A percentile compares a stretch with the other conserved stretches of the same genome.
phyloP scores from a whole-genome alignment of 2,888 invertebrate genomes.

The Sinotaia quadrata region DNA sequence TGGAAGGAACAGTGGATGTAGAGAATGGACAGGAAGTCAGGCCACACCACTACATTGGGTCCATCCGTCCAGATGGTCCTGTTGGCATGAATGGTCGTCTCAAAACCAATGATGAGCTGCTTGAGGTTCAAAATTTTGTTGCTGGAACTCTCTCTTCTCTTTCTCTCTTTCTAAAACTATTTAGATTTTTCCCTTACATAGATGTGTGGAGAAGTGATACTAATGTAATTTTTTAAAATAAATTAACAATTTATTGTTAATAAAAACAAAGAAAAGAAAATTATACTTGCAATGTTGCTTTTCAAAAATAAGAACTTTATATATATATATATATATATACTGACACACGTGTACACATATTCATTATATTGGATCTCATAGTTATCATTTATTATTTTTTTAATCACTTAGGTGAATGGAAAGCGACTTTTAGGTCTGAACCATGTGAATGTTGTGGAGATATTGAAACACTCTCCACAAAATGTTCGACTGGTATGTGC shows the following conservation, averaged over 20 bases:
- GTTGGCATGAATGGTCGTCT: slow-evolving; percentile 92
- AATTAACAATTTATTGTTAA: too few species aligned
- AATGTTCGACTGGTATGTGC: slow-evolving; percentile 94
- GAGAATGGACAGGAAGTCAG: slow-evolving; percentile 94
- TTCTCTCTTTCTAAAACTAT: not conserved
- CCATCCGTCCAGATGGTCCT: slow-evolving; percentile 97
- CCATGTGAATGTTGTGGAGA: slow-evolving; percentile 93
- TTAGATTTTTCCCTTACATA: not conserved
- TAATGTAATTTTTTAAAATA: not conserved
- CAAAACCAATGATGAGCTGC: slow-evolving; percentile 93
- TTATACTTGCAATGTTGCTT: too few species aligned
- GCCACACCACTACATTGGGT: slow-evolving; percentile 98
- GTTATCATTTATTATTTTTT: too few species aligned
- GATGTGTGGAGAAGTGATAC: not conserved
- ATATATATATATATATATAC: too few species aligned
- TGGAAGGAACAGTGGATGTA: slow-evolving; percentile 98
- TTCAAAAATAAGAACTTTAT: too few species aligned
- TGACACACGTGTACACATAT: too few species aligned
- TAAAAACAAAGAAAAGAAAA: too few species aligned
- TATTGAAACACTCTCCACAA: slow-evolving; percentile 90
- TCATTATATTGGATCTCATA: too few species aligned
- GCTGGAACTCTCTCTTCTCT: not conserved
- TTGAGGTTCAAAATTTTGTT: slow-evolving; percentile 77
- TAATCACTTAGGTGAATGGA: slow-evolving; percentile 96
- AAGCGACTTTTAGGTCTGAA: slow-evolving; percentile 86